Percentiles rank a stretch among this genome's conserved stretches.
Evolutionary conservation across 2,797 vertebrate species (phyloP).

Genomic region (Scolopax rusticola): DNA sequence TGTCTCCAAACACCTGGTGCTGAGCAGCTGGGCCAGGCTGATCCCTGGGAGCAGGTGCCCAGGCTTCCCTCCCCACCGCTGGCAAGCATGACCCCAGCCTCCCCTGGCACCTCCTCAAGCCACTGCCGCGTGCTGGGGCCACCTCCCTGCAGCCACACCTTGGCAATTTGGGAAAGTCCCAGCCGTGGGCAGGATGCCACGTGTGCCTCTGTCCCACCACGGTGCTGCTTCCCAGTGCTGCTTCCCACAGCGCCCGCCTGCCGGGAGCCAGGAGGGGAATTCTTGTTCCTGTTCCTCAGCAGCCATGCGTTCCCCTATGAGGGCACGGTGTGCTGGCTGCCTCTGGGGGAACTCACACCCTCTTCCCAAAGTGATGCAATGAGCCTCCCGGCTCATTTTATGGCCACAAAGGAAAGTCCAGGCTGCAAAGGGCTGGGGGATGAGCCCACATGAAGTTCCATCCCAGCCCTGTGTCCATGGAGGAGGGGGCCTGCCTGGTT

Average conservation of each 20-base stretch:
- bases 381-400: not conserved
- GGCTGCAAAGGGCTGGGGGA: not conserved
- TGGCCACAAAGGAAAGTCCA: not conserved
- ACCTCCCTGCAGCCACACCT: not conserved
- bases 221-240: not conserved
- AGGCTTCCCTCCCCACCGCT: not conserved
- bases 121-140: accelerated
- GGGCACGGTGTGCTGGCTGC: accelerated
- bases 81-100: not conserved
- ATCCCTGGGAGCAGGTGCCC: accelerated
- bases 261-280: not conserved
- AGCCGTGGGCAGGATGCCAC: accelerated
- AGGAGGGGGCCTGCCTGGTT: not conserved
- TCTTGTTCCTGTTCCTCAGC: not conserved
- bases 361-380: not conserved
- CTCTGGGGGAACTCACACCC: not conserved
- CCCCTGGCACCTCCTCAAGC: not conserved
- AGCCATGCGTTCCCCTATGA: not conserved
- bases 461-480: not conserved
- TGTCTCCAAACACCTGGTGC: accelerated
- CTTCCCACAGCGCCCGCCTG: accelerated
- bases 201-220: accelerated
- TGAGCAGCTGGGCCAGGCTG: not conserved
- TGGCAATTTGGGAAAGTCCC: not conserved
- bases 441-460: not conserved